Evolutionary conservation across 2,113 vertebrate genomes (phyloP).

Genomic region (Silurus glanis): DNA sequence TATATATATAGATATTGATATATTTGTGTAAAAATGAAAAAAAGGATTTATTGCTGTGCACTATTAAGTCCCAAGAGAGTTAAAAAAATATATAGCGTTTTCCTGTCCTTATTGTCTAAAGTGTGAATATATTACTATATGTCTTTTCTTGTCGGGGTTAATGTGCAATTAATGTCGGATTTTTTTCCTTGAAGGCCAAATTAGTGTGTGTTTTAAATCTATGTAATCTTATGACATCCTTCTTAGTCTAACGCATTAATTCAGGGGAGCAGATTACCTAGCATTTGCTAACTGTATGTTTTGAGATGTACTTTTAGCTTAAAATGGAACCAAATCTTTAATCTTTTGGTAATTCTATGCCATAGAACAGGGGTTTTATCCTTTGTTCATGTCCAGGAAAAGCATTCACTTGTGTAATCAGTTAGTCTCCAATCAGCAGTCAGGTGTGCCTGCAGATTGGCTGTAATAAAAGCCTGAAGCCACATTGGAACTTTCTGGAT

Average conservation of each 20-base stretch:
- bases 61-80: slow-evolving; percentile 12
- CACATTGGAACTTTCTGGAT: background rate
- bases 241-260: too few relatives aligned
- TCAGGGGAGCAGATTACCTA: background rate
- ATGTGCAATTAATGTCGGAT: slow-evolving; percentile 48
- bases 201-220: background rate
- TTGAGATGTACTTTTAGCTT: background rate
- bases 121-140: slow-evolving; percentile 48
- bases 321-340: background rate
- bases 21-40: slow-evolving; percentile 39
- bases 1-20: background rate
- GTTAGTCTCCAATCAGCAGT: background rate
- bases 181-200: slow-evolving; percentile 1
- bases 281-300: background rate
- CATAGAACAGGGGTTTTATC: background rate
- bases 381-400: background rate
- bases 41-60: slow-evolving; percentile 49
- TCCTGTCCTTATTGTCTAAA: slow-evolving; percentile 17
- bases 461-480: background rate
- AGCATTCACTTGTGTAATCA: slow-evolving; percentile 1
- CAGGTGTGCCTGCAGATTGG: background rate
- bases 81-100: slow-evolving; percentile 2
- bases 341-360: background rate
- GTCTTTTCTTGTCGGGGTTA: slow-evolving; percentile 51
- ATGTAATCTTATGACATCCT: background rate